These are phyloP conservation scores for Hippocampus kuda DNA, from an alignment of 2,797 vertebrate species.

Conservation along the genomic window DNA sequence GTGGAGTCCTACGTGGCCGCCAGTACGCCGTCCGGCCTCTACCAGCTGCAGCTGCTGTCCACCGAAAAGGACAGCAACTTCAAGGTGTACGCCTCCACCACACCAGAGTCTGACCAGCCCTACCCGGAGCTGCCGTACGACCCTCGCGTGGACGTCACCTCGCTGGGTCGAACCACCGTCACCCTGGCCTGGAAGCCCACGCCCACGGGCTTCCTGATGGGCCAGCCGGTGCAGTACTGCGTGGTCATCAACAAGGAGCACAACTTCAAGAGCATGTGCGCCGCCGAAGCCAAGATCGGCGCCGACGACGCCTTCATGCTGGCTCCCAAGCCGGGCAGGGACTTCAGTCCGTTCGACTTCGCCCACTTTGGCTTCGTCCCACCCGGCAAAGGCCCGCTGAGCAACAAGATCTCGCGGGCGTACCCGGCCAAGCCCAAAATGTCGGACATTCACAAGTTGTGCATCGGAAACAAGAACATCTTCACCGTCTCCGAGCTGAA, in stretches of 20 bases:
- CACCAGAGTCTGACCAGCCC: conserved; percentile 91
- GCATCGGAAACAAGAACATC: conserved; percentile 92
- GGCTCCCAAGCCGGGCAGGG: conserved; percentile 85
- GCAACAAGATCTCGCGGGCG: conserved; percentile 71
- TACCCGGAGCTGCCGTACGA: conserved; percentile 93
- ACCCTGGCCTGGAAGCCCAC: conserved; percentile 95
- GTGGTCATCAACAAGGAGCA: conserved; percentile 95
- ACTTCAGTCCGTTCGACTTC: conserved; percentile 96
- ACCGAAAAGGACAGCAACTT: conserved; percentile 98
- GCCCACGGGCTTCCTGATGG: conserved; percentile 79
- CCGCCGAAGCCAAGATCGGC: conserved; percentile 85
- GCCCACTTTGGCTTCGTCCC: conserved; percentile 87
- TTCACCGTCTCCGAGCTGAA: conserved; percentile 91
- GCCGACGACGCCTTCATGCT: conserved; percentile 84
- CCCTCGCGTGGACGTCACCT: conserved; percentile 87
- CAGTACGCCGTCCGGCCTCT: conserved; percentile 86
- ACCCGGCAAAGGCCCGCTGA: conserved; percentile 66
- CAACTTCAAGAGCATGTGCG: conserved; percentile 98
- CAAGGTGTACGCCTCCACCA: conserved; percentile 90
- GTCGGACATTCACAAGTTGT: conserved; percentile 81
- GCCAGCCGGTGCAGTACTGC: conserved; percentile 88
- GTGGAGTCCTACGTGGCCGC: conserved; percentile 87
- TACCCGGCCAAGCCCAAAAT: conserved; percentile 64
- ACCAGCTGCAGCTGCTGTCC: conserved; percentile 89
- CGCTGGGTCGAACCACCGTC: conserved; percentile 86